These are phyloP conservation scores for Labeo rohita DNA, from an alignment of 2,113 vertebrate species.

Conservation along the genomic window DNA sequence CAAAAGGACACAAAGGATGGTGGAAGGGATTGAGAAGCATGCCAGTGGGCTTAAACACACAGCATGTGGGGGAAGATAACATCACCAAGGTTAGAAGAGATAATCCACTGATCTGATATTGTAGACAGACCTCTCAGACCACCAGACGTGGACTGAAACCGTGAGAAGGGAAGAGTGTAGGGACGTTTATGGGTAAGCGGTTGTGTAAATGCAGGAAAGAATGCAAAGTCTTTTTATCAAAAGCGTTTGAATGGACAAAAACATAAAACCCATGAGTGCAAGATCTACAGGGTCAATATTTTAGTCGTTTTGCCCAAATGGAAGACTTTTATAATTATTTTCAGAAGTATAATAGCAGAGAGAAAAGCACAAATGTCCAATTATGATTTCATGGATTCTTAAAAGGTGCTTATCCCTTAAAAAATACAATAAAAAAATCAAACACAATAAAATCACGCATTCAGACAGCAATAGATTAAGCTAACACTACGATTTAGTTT, in stretches of 20 bases:
- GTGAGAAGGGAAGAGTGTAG: neutral
- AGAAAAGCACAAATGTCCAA: neutral
- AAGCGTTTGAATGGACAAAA: neutral
- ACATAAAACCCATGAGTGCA: neutral
- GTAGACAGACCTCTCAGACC: neutral
- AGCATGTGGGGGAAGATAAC: neutral
- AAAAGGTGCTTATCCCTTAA: neutral
- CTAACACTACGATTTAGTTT: neutral
- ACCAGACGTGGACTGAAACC: neutral
- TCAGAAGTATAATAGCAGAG: neutral
- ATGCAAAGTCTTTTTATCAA: neutral
- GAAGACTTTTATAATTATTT: neutral
- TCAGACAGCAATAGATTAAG: neutral
- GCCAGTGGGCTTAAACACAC: constrained; percentile 2
- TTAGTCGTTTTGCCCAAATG: neutral
- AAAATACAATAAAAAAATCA: neutral
- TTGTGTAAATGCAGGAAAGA: neutral
- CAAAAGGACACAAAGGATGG: neutral
- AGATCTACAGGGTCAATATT: neutral
- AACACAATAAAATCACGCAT: constrained; percentile 14
- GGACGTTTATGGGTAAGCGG: neutral
- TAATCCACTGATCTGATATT: constrained; percentile 21
- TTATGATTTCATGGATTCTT: neutral
- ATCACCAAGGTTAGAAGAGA: neutral
- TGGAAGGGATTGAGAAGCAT: constrained; percentile 6